Evolutionary conservation across 2,888 invertebrate genomes (phyloP).

Genomic region (Poecilus cupreus): DNA sequence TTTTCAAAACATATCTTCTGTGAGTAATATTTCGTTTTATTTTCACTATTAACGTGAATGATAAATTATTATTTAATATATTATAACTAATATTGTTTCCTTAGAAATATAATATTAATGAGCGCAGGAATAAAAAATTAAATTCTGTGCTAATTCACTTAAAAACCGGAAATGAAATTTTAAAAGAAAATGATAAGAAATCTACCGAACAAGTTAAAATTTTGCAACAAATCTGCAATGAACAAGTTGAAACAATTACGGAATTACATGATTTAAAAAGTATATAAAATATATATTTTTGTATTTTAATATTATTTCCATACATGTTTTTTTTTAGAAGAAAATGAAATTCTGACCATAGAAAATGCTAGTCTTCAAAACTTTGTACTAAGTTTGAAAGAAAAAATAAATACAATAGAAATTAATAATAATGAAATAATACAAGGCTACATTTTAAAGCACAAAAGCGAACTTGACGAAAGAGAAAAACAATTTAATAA

Average conservation of each 20-base stretch:
- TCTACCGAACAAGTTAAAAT: conserved; percentile 14
- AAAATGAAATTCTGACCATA: conserved; percentile 19
- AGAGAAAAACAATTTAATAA: conserved; percentile 1
- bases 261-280: conserved; percentile 28
- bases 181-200: conserved; percentile 33
- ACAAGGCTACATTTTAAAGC: background rate
- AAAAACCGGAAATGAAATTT: background rate
- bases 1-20: background rate
- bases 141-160: background rate
- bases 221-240: conserved; percentile 19
- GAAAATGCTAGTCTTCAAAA: conserved; percentile 5
- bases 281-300: background rate
- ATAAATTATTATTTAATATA: background rate
- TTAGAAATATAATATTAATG: conserved; percentile 27
- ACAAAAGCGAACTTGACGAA: conserved; percentile 8
- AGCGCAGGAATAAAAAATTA: conserved; percentile 17
- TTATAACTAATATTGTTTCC: background rate
- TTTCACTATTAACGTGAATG: no score
- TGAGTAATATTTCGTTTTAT: background rate
- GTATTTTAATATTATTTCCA: background rate
- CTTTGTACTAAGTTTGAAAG: background rate
- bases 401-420: conserved; percentile 13
- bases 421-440: conserved; percentile 1
- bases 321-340: conserved; percentile 16
- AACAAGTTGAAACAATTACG: conserved; percentile 10